A percentile compares a stretch with the other conserved stretches of the same genome.
Evolutionary conservation across 2,888 invertebrate species (phyloP).

Genomic region (Diogma glabrata): DNA sequence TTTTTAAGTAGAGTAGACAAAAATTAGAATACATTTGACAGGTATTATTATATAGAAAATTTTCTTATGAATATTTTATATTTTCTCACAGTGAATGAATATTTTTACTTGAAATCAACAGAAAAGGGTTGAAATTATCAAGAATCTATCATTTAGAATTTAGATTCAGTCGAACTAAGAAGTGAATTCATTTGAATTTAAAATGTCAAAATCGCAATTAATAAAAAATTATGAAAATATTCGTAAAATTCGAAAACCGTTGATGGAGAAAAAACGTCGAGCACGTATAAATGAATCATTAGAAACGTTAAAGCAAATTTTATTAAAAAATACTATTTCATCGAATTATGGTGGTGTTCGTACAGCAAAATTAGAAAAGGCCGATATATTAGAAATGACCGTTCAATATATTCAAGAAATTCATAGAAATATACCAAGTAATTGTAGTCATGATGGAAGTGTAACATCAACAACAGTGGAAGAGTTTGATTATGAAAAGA

Average conservation of each 20-base stretch:
- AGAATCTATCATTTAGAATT: slow-evolving; percentile 5
- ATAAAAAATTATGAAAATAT: slow-evolving; percentile 10
- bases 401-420: slow-evolving; percentile 45
- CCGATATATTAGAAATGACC: slow-evolving; percentile 52
- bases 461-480: slow-evolving; percentile 16
- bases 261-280: slow-evolving; percentile 43
- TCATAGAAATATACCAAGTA: slow-evolving; percentile 27
- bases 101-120: no score
- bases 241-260: slow-evolving; percentile 37
- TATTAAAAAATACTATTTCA: slow-evolving; percentile 35
- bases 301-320: slow-evolving; percentile 40
- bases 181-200: neutral
- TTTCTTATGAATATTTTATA: no score
- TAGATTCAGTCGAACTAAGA: slow-evolving; percentile 5
- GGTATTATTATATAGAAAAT: no score
- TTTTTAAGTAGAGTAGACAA: no score
- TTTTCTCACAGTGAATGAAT: no score
- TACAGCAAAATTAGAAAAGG: slow-evolving; percentile 50
- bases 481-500: no score
- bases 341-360: slow-evolving; percentile 26
- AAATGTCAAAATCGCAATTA: slow-evolving; percentile 1
- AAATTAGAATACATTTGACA: no score
- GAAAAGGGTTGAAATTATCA: no score
- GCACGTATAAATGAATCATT: slow-evolving; percentile 43
- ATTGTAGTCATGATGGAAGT: neutral